Conservation (phyloP, 1,140 invertebrate species). For the Musca domestica region DNA sequence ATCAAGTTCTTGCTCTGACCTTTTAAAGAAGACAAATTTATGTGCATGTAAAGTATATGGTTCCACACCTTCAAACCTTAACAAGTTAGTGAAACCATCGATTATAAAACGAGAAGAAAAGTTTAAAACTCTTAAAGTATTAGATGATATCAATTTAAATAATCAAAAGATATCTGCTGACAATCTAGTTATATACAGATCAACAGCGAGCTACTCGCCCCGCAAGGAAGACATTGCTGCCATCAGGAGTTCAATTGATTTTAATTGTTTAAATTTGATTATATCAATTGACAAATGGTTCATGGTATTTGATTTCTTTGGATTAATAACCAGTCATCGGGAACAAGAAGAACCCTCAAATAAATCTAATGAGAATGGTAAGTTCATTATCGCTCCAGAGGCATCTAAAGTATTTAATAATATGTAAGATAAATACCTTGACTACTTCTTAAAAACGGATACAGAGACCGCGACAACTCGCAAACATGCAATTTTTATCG, state of each 20-base stretch:
- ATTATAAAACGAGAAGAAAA: slow-evolving; percentile 26
- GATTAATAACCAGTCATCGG: slow-evolving; percentile 61
- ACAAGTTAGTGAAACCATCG: slow-evolving; percentile 54
- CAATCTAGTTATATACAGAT: slow-evolving; percentile 43
- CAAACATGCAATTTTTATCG: too few species aligned
- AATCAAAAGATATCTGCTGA: slow-evolving; percentile 23
- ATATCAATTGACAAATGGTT: slow-evolving; percentile 93
- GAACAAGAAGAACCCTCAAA: background rate
- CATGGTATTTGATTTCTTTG: slow-evolving; percentile 88
- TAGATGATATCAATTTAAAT: background rate
- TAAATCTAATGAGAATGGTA: background rate
- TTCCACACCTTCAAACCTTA: slow-evolving; percentile 70
- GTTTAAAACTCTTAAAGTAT: slow-evolving; percentile 35
- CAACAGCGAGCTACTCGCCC: slow-evolving; percentile 20
- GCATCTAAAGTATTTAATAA: too few species aligned
- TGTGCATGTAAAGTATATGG: slow-evolving; percentile 40
- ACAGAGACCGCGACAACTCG: too few species aligned
- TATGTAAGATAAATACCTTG: too few species aligned
- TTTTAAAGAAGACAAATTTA: slow-evolving; percentile 46
- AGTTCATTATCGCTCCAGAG: too few species aligned
- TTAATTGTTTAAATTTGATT: slow-evolving; percentile 86
- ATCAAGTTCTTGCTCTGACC: slow-evolving; percentile 83
- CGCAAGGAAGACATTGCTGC: slow-evolving; percentile 7
- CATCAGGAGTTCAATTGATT: slow-evolving; percentile 65
- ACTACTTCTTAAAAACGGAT: too few species aligned